These are phyloP conservation scores for Phyllotreta cruciferae DNA, from an alignment of 2,888 invertebrate genomes.

Conservation along the genomic window DNA sequence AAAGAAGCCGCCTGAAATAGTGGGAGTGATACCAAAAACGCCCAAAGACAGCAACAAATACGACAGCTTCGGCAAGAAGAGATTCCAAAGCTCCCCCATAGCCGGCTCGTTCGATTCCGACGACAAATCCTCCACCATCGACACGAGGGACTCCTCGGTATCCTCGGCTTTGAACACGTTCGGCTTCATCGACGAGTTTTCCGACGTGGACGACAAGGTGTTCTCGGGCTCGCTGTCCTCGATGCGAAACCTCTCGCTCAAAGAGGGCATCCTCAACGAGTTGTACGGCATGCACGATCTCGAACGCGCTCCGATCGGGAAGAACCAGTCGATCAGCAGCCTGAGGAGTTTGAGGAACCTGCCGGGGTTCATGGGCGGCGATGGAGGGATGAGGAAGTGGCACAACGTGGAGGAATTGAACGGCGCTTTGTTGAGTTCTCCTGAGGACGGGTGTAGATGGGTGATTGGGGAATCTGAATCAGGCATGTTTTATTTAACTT, in stretches of 20 bases:
- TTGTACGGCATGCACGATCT: slow-evolving; percentile 45
- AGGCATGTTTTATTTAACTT: slow-evolving; percentile 55
- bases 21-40: slow-evolving; percentile 50
- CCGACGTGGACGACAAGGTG: slow-evolving; percentile 47
- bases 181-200: slow-evolving; percentile 46
- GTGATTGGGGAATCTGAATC: slow-evolving; percentile 56
- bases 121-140: too few species aligned
- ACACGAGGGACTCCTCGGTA: slow-evolving; percentile 30
- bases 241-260: slow-evolving; percentile 32
- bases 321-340: slow-evolving; percentile 47
- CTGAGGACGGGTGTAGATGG: slow-evolving; percentile 49
- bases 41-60: slow-evolving; percentile 40
- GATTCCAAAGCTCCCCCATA: slow-evolving; percentile 50
- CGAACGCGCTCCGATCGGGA: slow-evolving; percentile 33
- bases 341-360: slow-evolving; percentile 51
- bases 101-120: slow-evolving; percentile 41
- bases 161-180: slow-evolving; percentile 43
- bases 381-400: slow-evolving; percentile 55
- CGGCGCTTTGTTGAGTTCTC: slow-evolving; percentile 48
- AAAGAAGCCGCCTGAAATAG: slow-evolving; percentile 49
- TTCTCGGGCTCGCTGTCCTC: slow-evolving; percentile 43
- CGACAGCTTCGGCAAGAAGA: slow-evolving; percentile 48
- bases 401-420: slow-evolving; percentile 53
- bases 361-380: slow-evolving; percentile 46
- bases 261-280: slow-evolving; percentile 42